These are phyloP conservation scores for Folsomia candida DNA, from an alignment of 2,888 invertebrate genomes.

Conservation along the genomic window DNA sequence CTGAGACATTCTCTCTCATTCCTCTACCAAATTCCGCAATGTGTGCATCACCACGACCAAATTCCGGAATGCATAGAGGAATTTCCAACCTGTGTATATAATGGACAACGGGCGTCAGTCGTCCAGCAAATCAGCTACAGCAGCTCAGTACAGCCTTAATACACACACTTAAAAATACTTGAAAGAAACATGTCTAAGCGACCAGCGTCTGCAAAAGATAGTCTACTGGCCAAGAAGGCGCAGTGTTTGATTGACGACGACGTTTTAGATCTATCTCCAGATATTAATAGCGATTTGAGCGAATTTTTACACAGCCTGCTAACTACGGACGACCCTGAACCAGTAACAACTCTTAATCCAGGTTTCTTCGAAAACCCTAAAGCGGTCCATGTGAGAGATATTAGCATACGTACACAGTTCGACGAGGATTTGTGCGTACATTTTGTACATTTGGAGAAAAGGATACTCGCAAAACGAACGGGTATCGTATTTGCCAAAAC, in stretches of 20 bases:
- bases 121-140: too few relatives aligned
- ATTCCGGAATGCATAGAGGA: not conserved
- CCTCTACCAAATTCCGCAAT: too few relatives aligned
- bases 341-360: not conserved
- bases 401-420: not conserved
- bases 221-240: not conserved
- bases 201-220: not conserved
- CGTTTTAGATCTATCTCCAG: not conserved
- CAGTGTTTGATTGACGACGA: not conserved
- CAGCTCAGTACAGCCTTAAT: too few relatives aligned
- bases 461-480: not conserved
- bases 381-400: not conserved
- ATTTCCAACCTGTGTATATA: not conserved
- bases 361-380: not conserved
- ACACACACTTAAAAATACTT: not conserved
- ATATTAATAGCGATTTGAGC: not conserved
- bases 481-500: not conserved
- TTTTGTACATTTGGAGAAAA: not conserved
- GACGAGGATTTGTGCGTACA: not conserved
- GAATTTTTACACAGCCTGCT: not conserved
- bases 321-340: not conserved
- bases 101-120: too few relatives aligned
- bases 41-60: too few relatives aligned
- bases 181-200: not conserved
- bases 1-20: too few relatives aligned